These are phyloP conservation scores for Latrodectus hesperus DNA, from an alignment of 2,888 invertebrate species.

Conservation along the genomic window DNA sequence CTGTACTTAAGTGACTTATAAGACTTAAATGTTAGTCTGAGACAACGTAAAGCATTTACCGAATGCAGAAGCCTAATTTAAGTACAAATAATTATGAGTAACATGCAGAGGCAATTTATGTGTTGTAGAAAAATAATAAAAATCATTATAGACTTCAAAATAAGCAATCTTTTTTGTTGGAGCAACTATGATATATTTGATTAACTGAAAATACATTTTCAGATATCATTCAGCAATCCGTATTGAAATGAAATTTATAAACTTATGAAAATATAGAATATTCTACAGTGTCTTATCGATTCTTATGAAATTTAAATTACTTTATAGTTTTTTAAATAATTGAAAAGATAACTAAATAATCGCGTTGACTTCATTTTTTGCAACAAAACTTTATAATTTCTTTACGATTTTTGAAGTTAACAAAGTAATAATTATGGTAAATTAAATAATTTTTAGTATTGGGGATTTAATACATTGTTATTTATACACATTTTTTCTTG, in stretches of 20 bases:
- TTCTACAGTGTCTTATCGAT: background rate
- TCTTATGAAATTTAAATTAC: background rate
- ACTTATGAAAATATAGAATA: background rate
- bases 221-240: background rate
- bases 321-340: background rate
- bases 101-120: too few species aligned
- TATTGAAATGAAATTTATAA: background rate
- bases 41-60: too few species aligned
- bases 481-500: background rate
- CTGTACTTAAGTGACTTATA: too few species aligned
- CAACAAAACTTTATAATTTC: background rate
- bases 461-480: background rate
- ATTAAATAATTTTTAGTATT: too few species aligned
- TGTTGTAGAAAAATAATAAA: background rate
- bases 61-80: too few species aligned
- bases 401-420: background rate
- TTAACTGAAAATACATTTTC: background rate
- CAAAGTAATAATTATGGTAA: background rate
- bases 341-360: background rate
- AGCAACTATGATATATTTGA: too few species aligned
- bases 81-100: too few species aligned
- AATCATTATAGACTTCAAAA: background rate
- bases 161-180: background rate
- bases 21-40: too few species aligned
- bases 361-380: background rate